Evolutionary conservation across 2,113 vertebrate genomes (phyloP), one percentile per base, ranked within the genome.

Genomic region (Kryptolebias marmoratus): DNA sequence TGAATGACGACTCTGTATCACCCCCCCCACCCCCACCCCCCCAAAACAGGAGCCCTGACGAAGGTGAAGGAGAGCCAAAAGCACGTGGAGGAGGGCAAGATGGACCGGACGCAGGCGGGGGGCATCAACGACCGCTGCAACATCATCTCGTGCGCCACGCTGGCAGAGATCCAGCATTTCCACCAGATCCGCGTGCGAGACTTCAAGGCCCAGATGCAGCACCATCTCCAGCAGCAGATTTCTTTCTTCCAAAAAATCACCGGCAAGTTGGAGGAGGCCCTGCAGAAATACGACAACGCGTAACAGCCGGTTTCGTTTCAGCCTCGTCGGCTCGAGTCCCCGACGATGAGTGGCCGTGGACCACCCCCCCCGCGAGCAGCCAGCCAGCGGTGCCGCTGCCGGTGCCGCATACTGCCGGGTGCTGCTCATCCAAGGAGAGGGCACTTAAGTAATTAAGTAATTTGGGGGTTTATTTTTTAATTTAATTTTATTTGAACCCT

Each of bases 141-240:
- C 94, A 97, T 98, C 92, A 98, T 99, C 91, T 98, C 97, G 64
- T 98, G 95, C 47, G 97, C 97, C n/a, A 99, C 97, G 15, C 90
- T 98, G 63, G 97, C 98, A 1, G 98, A 99, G 94, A 97, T 98
- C 85, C 97, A 99, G 90, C 96, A 99, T 90, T 99, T 99, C 93
- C 96, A 99, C 91, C 96, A 95, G 87, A 96, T 96, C 83, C 94
- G 97, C 18, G 97, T 99, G 81, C 95, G 96, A 36, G 98, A 99
- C 94, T 98, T 97, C 87, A 97, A 95, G 89, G 92, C 94, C 18
- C 97, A 98, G 89, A 98, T 98, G 98, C 98, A 98, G 87, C 96
- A 97, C 92, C 96, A 96, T 93, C 94, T 99, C 55, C 96, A 95
- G 88, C 95, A 99, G 88, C 97, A 99, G 93, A 99, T 99, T 82